phyloP scores from a whole-genome alignment of 2,113 vertebrate genomes.

The Nycticorax nycticorax region DNA sequence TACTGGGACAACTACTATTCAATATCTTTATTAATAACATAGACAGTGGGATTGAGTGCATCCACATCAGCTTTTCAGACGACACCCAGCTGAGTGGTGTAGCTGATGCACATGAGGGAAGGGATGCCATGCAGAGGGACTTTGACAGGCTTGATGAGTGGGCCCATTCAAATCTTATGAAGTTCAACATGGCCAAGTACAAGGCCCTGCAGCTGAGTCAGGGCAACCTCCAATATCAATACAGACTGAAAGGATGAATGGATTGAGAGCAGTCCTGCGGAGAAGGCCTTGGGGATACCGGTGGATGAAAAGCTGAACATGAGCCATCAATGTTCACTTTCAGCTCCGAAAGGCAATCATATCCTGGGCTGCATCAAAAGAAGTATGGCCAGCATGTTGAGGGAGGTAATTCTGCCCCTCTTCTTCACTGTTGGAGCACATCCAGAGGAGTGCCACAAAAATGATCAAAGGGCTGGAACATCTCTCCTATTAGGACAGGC shows the following conservation, averaged over 20 bases:
- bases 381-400: rapidly evolving
- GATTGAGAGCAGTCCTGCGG: background rate
- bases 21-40: background rate
- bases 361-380: background rate
- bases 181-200: background rate
- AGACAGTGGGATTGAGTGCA: rapidly evolving
- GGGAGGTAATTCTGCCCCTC: background rate
- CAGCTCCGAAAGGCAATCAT: background rate
- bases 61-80: background rate
- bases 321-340: background rate
- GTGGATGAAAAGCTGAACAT: background rate
- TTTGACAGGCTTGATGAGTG: background rate
- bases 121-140: background rate
- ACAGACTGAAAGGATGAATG: background rate
- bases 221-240: rapidly evolving
- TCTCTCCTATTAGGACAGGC: background rate
- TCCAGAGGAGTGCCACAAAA: background rate
- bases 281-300: background rate
- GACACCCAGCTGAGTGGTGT: background rate
- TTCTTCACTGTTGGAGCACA: too few relatives aligned
- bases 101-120: background rate
- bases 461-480: background rate
- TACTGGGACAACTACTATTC: rapidly evolving
- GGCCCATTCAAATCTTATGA: rapidly evolving
- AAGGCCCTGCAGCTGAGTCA: rapidly evolving